These are phyloP conservation scores for Catocala sponsa DNA, from an alignment of 2,888 invertebrate genomes.

Conservation along the genomic window DNA sequence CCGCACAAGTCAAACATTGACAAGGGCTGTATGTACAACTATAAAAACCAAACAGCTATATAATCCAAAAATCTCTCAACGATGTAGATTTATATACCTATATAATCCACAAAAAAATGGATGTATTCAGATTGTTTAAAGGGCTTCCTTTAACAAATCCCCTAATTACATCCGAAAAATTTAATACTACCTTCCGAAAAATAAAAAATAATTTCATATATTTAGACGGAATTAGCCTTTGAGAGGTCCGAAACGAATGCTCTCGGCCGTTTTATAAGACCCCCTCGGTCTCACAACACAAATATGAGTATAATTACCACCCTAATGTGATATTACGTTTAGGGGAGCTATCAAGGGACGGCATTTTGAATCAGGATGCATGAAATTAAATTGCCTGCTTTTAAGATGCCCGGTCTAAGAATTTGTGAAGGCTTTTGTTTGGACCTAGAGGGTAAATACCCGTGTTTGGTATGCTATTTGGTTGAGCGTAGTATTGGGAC, in stretches of 20 bases:
- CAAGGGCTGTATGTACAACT: too few species aligned
- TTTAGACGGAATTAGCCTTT: conserved; percentile 47
- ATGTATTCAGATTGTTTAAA: too few species aligned
- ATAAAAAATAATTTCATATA: conserved; percentile 31
- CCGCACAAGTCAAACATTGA: too few species aligned
- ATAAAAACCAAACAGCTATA: too few species aligned
- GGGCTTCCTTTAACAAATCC: background rate
- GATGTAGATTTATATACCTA: too few species aligned
- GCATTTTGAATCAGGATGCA: conserved; percentile 52
- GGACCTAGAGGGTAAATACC: conserved; percentile 29
- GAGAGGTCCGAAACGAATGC: conserved; percentile 37
- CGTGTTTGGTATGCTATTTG: conserved; percentile 7
- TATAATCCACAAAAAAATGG: too few species aligned
- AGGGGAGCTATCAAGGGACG: conserved; percentile 49
- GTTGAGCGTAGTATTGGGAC: conserved; percentile 1
- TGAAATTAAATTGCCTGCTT: conserved; percentile 54
- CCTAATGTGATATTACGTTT: conserved; percentile 69
- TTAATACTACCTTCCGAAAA: conserved; percentile 17
- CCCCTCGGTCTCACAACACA: conserved; percentile 59
- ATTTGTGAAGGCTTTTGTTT: conserved; percentile 27
- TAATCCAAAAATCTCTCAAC: too few species aligned
- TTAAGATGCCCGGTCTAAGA: conserved; percentile 44
- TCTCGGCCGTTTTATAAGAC: conserved; percentile 52
- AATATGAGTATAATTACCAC: conserved; percentile 74
- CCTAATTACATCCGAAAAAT: background rate